Evolutionary conservation across 2,113 vertebrate species (phyloP), one percentile per base, ranked within the genome.

Genomic region (Dendropsophus ebraccatus): DNA sequence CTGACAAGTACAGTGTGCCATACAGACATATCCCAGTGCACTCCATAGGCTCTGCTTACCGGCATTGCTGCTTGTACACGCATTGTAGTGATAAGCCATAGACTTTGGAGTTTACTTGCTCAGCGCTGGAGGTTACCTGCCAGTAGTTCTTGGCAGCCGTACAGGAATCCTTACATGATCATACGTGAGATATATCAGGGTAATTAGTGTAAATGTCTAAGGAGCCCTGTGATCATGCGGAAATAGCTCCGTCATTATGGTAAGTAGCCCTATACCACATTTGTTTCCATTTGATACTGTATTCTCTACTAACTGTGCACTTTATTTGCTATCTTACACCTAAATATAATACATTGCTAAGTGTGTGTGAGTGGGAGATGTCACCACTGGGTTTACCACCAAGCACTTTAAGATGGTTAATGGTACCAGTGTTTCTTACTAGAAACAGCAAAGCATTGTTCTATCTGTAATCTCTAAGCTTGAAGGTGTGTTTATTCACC

Each of bases 41-140:
- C 13, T 32, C 28, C 4, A 28, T 62, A 67, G 62, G 62, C 62
- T 8, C 28, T 17, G 1, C 6, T 32, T 67, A 4, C 69, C 32
- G 21, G 65, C 65, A n/a, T 67, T 56, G 77, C 54, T 19, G 21
- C 56, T 45, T 41, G 56, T 81, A 37, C 41, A 62, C 54, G 65
- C 17, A 30, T 69, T 25, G 7, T 17, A n/a, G 32, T 84, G 70
- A 74, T 84, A 74, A 74, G 54, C 25, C 5, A n/a, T 75, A 74
- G 82, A 62, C 82, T 75, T 84, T 84, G 82, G 52, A 54, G 6
- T 58, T 25, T 17, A 12, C 7, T 14, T 73, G 12, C 81, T 54
- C 28, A 56, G 28, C 8, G 8, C 41, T 41, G 41, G 41, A 41
- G 17, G 54, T 28, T 56, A 8, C 19, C 35, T 41, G 17, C 11